Evolutionary conservation across 2,797 vertebrate genomes (phyloP).

Genomic region (Phylloscopus collybita): DNA sequence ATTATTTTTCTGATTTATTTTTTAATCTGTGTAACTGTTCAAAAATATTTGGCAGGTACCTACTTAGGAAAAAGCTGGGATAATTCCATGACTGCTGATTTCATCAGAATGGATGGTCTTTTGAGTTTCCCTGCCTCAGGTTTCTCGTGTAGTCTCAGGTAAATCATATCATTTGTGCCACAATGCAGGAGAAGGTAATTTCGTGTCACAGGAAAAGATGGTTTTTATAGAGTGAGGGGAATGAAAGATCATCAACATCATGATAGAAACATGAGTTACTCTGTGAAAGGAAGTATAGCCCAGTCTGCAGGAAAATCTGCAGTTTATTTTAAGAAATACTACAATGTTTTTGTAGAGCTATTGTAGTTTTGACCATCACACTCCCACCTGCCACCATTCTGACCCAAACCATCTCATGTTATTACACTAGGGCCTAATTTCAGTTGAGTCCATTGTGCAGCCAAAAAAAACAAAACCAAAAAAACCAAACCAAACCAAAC

Average conservation of each 20-base stretch:
- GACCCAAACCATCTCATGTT: background rate
- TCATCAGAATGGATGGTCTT: background rate
- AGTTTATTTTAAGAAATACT: background rate
- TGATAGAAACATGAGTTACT: background rate
- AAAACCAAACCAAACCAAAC: no score
- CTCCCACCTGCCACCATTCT: fast-evolving
- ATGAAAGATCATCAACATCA: background rate
- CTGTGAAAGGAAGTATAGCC: background rate
- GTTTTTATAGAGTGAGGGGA: background rate
- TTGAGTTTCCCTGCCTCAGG: background rate
- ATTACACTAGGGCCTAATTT: background rate
- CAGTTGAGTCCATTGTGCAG: background rate
- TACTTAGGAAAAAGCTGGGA: background rate
- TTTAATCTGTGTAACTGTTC: background rate
- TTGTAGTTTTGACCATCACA: background rate
- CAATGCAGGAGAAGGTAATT: background rate
- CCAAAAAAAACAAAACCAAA: background rate
- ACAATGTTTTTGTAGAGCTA: background rate
- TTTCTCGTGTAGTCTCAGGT: background rate
- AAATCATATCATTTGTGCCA: background rate
- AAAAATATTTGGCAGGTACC: background rate
- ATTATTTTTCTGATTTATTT: background rate
- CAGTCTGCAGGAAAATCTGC: background rate
- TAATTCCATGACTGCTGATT: background rate
- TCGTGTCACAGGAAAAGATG: background rate